A percentile compares a stretch with the other conserved stretches of the same genome.
phyloP scores from a whole-genome alignment of 2,797 vertebrate species.

The Chloroceryle inda region DNA sequence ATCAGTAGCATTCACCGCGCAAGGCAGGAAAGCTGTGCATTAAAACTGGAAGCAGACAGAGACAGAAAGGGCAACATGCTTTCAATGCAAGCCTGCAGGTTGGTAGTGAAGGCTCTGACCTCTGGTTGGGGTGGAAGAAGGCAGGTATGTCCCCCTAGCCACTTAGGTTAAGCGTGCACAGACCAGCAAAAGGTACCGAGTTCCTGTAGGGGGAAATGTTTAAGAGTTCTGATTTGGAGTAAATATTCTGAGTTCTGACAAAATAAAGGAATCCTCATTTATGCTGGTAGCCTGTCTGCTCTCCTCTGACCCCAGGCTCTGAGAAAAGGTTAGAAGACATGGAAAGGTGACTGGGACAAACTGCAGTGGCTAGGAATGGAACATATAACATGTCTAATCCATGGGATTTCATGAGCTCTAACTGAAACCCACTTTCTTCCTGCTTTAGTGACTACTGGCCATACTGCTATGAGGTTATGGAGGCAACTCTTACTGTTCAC shows the following conservation, averaged over 20 bases:
- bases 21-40: neutral
- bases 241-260: neutral
- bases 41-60: fast-evolving
- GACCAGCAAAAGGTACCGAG: neutral
- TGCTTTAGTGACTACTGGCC: neutral
- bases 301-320: neutral
- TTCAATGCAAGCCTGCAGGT: neutral
- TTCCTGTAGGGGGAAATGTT: neutral
- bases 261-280: neutral
- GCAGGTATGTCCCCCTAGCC: neutral
- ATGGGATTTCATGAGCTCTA: neutral
- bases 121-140: neutral
- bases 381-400: neutral
- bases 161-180: neutral
- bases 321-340: neutral
- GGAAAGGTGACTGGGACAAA: neutral
- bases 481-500: neutral
- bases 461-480: neutral
- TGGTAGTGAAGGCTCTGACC: neutral
- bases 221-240: neutral
- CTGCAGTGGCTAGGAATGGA: neutral
- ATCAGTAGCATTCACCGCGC: neutral
- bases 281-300: neutral
- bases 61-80: neutral
- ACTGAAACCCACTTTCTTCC: neutral